Conservation (phyloP, 2,888 invertebrate species). For the Patella pellucida region DNA sequence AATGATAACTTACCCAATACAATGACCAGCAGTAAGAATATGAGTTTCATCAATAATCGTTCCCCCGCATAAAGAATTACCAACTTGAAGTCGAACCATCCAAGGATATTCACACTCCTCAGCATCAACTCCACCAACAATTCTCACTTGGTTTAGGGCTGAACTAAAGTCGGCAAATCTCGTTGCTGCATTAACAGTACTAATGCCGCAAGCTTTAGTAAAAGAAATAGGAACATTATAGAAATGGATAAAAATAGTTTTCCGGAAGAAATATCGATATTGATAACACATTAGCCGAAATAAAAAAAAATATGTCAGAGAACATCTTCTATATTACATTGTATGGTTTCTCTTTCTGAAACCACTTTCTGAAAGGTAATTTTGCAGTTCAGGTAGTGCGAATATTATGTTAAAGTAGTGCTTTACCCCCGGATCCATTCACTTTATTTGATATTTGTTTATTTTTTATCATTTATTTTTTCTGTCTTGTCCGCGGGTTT, state of each 20-base stretch:
- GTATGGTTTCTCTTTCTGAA: too few relatives aligned
- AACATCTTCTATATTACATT: too few relatives aligned
- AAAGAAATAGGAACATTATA: background rate
- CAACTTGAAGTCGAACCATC: constrained; percentile 14
- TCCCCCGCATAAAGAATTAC: constrained; percentile 12
- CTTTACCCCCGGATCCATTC: too few relatives aligned
- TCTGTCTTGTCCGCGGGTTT: too few relatives aligned
- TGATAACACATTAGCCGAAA: too few relatives aligned
- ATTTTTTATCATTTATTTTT: too few relatives aligned
- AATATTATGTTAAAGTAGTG: too few relatives aligned
- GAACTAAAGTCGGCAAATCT: background rate
- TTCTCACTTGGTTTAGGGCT: background rate
- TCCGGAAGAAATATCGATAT: too few relatives aligned
- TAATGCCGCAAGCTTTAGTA: constrained; percentile 1
- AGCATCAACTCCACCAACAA: constrained; percentile 1
- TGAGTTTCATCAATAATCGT: constrained; percentile 18
- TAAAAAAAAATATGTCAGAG: too few relatives aligned
- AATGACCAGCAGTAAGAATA: constrained; percentile 15
- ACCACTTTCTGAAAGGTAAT: too few relatives aligned
- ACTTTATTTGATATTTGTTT: too few relatives aligned
- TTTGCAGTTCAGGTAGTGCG: too few relatives aligned
- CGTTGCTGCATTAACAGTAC: background rate
- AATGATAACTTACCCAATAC: background rate
- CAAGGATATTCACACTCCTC: constrained; percentile 15
- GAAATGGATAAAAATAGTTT: background rate